Evolutionary conservation across 2,888 invertebrate species (phyloP), one percentile per base, ranked within the genome.

Genomic region (Chrysina gloriosa): DNA sequence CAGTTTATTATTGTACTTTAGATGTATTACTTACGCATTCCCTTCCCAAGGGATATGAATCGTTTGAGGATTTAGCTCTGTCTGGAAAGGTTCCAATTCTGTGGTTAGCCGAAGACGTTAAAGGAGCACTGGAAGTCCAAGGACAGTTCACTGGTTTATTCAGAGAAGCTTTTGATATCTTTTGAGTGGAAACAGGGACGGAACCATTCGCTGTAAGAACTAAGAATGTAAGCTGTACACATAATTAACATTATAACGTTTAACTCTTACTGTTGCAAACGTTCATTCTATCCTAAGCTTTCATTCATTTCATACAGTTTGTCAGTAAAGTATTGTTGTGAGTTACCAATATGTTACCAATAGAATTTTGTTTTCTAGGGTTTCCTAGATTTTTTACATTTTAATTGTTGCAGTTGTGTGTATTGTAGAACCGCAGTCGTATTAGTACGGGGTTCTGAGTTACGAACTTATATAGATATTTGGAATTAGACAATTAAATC

Each of bases 121-220:
- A 47, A 4, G 73, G 72, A 5, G 73, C 71, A 50, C 52, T 70
- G 0, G 73, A 72, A 45, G 69, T 71, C 73, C 73, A 73, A 2
- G 72, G 73, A 48, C 73, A 73, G 58, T 67, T 64, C 19, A 73
- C 61, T 6, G 67, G 16, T 45, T 66, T 71, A 64, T 65, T 71
- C 54, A 66, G 27, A 21, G 66, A 36, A 3, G 66, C 23, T 52
- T 69, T 73, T n/a, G 67, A 3, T 27, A 27, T 19, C 19, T 36
- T 64, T 3, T 64, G 50, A n/a, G 6, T 27, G 7, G 58, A 19
- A 3, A 16, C 9, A 27, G 2, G 7, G 5, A 6, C 3, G 14
- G 36, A 9, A 34, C 0, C 23, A n/a, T 21, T 36, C 23, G 21
- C 56, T 56, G 56, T 9, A 56, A 56, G 34, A 3, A 6, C 3